Evolutionary conservation across 2,888 invertebrate species (phyloP), one percentile per base, ranked within the genome.

Genomic region (Fabriciana adippe): DNA sequence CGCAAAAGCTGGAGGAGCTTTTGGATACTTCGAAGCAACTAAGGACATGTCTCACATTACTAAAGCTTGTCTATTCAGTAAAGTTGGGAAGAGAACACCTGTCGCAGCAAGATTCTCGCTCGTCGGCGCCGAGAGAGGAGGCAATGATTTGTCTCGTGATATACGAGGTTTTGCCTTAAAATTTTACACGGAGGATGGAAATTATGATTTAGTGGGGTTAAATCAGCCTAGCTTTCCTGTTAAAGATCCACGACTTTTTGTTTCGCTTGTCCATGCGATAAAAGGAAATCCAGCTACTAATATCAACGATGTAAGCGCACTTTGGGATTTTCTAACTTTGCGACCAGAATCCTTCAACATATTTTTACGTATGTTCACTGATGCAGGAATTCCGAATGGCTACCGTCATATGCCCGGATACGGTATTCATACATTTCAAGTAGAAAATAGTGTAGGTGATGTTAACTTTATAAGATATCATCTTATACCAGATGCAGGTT

Each of bases 381-480:
- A 98, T 86, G 97, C 74, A 73, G 98, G 98, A 31, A 96, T 96
- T 72, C 98, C 98, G 0, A 96, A 97, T 83, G 97, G 97, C 3
- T 95, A 94, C 85, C 94, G 97, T 35, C 95, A 95, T 83, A 98
- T 98, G 97, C 96, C 98, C 78, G 98, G 98, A 18, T 98, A 97
- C 79, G 96, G 97, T 6, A 96, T 96, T 0, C 98, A 98, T 84
- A 97, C 97, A 0, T 98, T 96, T 86, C 97, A 97, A 83, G 83
- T 98, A 72, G 94, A 97, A 35, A 98, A 98, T 84, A 93, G 89
- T 15, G 86, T 94, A 3, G 94, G 95, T 0, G 93, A 95, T 65
- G 88, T 94, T 11, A 90, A 95, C 73, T 98, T 96, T 81, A 95
- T 96, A 74, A 97, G 98, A 93, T 98, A 98, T 89, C 97, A 97